A percentile compares a stretch with the other conserved stretches of the same genome.
phyloP scores from a whole-genome alignment of 2,113 vertebrate species.

The Podarcis muralis region DNA sequence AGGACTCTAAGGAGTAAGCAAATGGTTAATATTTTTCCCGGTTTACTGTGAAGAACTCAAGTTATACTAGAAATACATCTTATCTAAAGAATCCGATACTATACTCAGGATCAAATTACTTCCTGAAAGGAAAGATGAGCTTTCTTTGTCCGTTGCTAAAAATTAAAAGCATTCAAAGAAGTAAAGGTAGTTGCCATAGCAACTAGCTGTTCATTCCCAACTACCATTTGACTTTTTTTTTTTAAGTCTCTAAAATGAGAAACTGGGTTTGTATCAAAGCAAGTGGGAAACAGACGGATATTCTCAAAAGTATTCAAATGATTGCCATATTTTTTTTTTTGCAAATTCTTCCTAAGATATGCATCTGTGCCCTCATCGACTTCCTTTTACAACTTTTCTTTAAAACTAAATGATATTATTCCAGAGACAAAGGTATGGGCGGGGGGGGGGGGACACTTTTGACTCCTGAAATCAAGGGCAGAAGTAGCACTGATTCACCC shows the following conservation, averaged over 20 bases:
- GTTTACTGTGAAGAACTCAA: background rate
- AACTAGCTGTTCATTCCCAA: constrained; percentile 42
- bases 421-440: background rate
- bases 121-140: constrained; percentile 28
- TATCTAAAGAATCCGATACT: constrained; percentile 11
- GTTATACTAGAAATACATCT: constrained; percentile 7
- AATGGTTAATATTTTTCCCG: background rate
- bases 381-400: constrained; percentile 8
- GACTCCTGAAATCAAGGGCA: background rate
- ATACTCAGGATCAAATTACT: constrained; percentile 30
- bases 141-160: constrained; percentile 10
- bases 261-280: background rate
- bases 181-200: constrained; percentile 52
- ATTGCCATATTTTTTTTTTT: constrained; percentile 31
- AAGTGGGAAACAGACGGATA: constrained; percentile 25
- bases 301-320: constrained; percentile 24
- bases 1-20: background rate
- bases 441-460: background rate
- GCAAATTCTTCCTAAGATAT: background rate
- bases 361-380: background rate
- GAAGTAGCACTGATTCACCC: accelerated
- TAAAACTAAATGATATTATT: background rate
- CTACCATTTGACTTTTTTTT: constrained; percentile 30
- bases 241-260: constrained; percentile 23
- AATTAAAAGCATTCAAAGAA: constrained; percentile 45